phyloP scores from a whole-genome alignment of 2,113 vertebrate genomes.

The Eudyptes chrysolophus region DNA sequence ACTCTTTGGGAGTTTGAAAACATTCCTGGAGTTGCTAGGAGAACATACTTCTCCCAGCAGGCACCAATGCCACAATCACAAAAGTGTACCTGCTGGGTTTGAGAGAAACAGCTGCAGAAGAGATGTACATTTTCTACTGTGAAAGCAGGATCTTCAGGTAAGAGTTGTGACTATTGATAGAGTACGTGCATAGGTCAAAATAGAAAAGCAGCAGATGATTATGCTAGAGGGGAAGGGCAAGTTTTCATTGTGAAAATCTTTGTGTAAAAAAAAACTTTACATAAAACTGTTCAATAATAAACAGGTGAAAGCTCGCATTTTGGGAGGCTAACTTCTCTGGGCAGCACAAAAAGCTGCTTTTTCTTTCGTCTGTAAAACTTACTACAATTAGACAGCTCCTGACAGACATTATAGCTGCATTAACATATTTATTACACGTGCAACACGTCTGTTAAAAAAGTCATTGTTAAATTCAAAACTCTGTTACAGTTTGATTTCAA shows the following conservation, averaged over 20 bases:
- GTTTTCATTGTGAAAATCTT: not conserved
- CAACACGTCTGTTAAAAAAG: not conserved
- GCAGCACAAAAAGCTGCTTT: not conserved
- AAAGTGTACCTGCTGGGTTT: not conserved
- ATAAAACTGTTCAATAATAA: not conserved
- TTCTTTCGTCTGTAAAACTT: not conserved
- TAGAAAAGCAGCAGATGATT: not conserved
- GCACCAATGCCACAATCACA: not conserved
- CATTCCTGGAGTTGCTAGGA: not conserved
- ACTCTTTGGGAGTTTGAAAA: not conserved
- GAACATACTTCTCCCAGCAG: not conserved
- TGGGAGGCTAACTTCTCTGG: not conserved
- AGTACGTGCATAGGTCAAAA: not conserved
- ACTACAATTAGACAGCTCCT: not conserved
- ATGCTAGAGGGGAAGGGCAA: not conserved
- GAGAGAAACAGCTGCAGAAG: not conserved
- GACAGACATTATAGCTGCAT: not conserved
- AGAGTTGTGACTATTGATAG: not conserved
- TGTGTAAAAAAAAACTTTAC: not conserved
- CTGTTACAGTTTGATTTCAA: not conserved
- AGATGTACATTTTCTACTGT: not conserved
- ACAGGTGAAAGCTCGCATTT: not conserved
- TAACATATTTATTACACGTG: not conserved
- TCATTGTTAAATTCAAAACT: not conserved
- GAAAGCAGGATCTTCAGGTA: not conserved